Base-by-base conservation (phyloP, 2,797 vertebrate species). In the Scyliorhinus canicula region DNA sequence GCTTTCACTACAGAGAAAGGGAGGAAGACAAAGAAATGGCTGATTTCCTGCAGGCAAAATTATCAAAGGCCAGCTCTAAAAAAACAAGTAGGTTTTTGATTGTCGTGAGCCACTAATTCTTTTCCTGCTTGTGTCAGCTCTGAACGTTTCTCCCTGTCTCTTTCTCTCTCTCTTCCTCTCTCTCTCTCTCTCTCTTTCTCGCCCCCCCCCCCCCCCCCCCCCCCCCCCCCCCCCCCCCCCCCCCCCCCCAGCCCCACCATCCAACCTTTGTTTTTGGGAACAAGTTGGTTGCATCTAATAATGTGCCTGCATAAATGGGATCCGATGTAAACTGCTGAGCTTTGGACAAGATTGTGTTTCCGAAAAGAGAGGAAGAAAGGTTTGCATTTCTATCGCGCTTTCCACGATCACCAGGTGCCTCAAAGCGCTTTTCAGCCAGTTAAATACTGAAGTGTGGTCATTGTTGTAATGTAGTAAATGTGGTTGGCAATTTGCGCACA, bases 1-100 rank as follows among this genome's bases (percentile, higher is more conserved):
- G n/a, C 57, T 96, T 95, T 97, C 97, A 95, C 95, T 95, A 95
- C 96, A 99, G 98, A 96, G 98, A 98, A 96, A 96, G 96, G 96
- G 98, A 99, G 95, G 98, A 99, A 95, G 98, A 99, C 97, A 98
- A 97, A 96, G 98, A 98, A 95, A 99, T 98, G 98, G 97, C 98
- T 0, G 97, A 98, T 21, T 98, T 98, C 96, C 96, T 98, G 96
- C 97, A 98, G 96, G 97, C 96, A 60, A 98, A 98, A 96, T 97
- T 98, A 95, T 97, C 98, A 95, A 97, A 97, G 96, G 97, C 96
- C 55, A 96, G 95, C 95, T 95, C 97, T 95, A 98, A 97, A 96
- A 97, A 97, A 96, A 96, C 97, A 96, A 96, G 97, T 98, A 97
- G 85, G 96, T 96, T 95, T 50, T 60, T 65, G 65, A 79, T 44